Conservation (phyloP, 2,113 vertebrate species). For the Nansenia antarctica region DNA sequence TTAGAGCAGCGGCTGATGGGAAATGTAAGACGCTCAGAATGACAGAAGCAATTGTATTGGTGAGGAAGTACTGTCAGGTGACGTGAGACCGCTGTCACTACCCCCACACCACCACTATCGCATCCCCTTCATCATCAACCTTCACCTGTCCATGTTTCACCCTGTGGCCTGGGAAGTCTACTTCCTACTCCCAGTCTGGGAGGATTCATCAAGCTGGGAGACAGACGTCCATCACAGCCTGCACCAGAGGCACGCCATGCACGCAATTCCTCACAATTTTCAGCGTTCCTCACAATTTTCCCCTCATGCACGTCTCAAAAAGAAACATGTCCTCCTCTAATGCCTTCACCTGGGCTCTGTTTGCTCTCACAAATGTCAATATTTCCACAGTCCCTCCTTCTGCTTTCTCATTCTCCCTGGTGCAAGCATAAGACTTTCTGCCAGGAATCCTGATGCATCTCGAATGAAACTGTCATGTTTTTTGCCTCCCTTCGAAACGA, state of each 20-base stretch:
- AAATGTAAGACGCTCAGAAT: not conserved
- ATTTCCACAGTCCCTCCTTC: constrained; percentile 69
- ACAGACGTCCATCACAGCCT: not conserved
- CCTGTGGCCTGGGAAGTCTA: constrained; percentile 25
- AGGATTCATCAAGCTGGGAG: constrained; percentile 39
- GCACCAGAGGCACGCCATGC: not conserved
- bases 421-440: constrained; percentile 20
- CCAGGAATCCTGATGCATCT: constrained; percentile 48
- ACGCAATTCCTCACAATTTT: not conserved
- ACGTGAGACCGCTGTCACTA: not conserved
- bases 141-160: not conserved
- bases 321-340: constrained; percentile 40
- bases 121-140: not conserved
- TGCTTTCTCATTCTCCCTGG: constrained; percentile 34
- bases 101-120: not conserved
- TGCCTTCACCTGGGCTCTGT: constrained; percentile 61
- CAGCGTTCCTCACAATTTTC: not conserved
- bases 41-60: not conserved
- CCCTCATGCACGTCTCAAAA: constrained; percentile 1
- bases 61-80: not conserved
- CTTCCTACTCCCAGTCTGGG: constrained; percentile 32
- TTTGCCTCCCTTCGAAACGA: constrained; percentile 10
- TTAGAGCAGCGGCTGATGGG: not conserved
- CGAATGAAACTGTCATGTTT: constrained; percentile 56
- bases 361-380: constrained; percentile 70